These are phyloP conservation scores for Lytechinus pictus DNA, from an alignment of 35 echinoderm and acorn worm species.

Conservation along the genomic window DNA sequence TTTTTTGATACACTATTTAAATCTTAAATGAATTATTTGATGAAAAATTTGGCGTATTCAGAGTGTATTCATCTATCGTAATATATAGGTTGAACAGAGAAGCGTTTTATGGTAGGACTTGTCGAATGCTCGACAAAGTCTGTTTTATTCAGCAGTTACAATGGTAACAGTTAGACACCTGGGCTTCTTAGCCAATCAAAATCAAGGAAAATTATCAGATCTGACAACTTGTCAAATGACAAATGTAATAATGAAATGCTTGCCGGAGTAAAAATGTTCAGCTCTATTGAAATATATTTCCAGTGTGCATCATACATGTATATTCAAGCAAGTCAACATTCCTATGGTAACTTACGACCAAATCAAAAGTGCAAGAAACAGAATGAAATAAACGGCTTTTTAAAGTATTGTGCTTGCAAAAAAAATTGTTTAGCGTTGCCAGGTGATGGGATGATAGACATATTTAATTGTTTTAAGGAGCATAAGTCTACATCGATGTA, in stretches of 20 bases:
- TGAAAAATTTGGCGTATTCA: not conserved
- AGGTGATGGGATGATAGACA: not conserved
- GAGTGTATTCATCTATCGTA: not conserved
- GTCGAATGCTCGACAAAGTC: too few relatives aligned
- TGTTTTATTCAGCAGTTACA: too few relatives aligned
- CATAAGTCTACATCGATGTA: too few relatives aligned
- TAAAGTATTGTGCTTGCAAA: not conserved
- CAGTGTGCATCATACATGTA: not conserved
- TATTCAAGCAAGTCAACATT: not conserved
- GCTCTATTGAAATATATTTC: not conserved
- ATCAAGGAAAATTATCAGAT: too few relatives aligned
- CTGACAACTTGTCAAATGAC: too few relatives aligned
- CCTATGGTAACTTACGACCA: not conserved
- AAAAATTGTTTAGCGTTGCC: not conserved
- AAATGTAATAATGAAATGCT: too few relatives aligned
- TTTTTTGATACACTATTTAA: not conserved
- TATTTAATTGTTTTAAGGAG: too few relatives aligned
- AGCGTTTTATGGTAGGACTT: too few relatives aligned
- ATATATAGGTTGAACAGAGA: not conserved
- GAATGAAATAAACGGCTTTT: not conserved
- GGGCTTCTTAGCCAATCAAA: too few relatives aligned
- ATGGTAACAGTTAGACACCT: too few relatives aligned
- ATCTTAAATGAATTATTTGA: not conserved
- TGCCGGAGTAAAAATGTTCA: not conserved
- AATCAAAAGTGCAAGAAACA: not conserved